Conservation (phyloP, 2,888 invertebrate genomes). For the Lasioglossum calceatum region DNA sequence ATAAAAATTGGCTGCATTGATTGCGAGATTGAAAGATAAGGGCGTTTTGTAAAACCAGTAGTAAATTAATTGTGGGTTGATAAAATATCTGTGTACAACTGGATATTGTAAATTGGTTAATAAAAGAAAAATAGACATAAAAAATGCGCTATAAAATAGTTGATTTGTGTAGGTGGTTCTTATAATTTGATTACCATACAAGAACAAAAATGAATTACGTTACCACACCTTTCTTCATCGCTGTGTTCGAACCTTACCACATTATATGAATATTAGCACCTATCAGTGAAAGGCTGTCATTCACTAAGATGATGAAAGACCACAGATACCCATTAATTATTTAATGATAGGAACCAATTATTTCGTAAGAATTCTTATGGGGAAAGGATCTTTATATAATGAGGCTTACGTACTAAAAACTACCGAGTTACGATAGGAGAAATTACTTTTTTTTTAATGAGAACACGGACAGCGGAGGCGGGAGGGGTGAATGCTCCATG, state of each 20-base stretch:
- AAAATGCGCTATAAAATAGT: background rate
- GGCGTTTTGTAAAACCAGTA: background rate
- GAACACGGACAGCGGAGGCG: background rate
- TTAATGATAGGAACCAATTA: slow-evolving; percentile 9
- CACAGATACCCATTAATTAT: slow-evolving; percentile 3
- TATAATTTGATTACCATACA: background rate
- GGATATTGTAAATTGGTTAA: background rate
- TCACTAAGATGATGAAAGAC: background rate
- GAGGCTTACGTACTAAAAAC: slow-evolving; percentile 7
- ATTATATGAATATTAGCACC: background rate
- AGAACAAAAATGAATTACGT: background rate
- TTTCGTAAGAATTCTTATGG: slow-evolving; percentile 5
- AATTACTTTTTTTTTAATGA: slow-evolving; percentile 7
- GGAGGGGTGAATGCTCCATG: background rate
- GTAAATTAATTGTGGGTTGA: background rate
- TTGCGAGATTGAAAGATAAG: background rate
- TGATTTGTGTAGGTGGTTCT: background rate
- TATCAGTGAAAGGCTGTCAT: background rate
- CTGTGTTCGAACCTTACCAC: background rate
- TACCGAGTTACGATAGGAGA: slow-evolving; percentile 1
- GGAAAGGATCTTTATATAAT: slow-evolving; percentile 3
- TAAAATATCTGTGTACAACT: background rate
- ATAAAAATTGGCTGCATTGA: background rate
- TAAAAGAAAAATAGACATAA: no score
- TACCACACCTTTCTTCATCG: background rate